Percentiles rank a stretch among this genome's conserved stretches.
These are phyloP conservation scores for Myotis daubentonii DNA, from an alignment of 2,797 vertebrate species.

Conservation along the genomic window DNA sequence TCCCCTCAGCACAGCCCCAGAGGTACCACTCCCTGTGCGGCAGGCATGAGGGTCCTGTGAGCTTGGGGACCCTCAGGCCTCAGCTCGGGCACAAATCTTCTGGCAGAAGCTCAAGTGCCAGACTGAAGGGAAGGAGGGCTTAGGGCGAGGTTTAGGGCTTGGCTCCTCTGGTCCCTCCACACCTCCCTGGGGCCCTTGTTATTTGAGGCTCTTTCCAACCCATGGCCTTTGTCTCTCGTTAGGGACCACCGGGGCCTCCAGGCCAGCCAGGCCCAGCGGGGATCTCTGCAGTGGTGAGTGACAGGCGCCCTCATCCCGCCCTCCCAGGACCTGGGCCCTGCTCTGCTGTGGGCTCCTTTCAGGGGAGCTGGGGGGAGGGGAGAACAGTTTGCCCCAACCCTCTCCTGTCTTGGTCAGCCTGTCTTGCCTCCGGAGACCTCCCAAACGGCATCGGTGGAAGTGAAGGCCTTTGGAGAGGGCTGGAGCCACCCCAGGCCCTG, in stretches of 20 bases:
- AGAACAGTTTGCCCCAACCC: background rate
- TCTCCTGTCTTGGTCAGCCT: background rate
- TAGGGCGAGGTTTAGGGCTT: background rate
- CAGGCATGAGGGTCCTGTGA: background rate
- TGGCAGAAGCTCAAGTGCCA: background rate
- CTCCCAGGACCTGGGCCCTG: background rate
- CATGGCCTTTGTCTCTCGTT: background rate
- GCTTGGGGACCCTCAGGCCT: background rate
- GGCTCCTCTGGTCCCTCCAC: background rate
- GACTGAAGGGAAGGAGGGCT: background rate
- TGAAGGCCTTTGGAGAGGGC: background rate
- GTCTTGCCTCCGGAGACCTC: background rate
- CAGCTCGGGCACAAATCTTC: background rate
- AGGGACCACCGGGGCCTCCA: constrained; percentile 87
- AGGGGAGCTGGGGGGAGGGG: background rate
- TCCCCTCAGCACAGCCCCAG: background rate
- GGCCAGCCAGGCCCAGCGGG: constrained; percentile 89
- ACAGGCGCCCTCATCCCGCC: too few species aligned
- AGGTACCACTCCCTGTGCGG: accelerated
- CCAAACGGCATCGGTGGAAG: background rate
- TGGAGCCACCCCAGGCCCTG: background rate
- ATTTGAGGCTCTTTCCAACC: background rate
- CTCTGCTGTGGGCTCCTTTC: background rate
- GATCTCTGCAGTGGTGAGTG: constrained; percentile 87
- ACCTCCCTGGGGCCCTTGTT: background rate